phyloP scores from a whole-genome alignment of 2,888 invertebrate genomes.

The Dendrolimus pini region DNA sequence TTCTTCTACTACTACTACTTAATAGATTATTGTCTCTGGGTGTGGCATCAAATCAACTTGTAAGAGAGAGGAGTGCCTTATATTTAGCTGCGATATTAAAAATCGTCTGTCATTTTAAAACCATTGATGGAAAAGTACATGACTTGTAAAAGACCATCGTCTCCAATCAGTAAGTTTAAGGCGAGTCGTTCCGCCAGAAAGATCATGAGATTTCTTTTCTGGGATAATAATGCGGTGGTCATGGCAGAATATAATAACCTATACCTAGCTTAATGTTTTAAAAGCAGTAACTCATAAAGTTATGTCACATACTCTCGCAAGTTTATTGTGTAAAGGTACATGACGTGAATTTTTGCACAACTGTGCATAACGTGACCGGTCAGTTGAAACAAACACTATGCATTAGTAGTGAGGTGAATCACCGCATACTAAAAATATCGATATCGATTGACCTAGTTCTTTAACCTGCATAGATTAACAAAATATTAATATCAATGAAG shows the following conservation, averaged over 20 bases:
- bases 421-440: not conserved
- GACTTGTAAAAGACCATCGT: too few species aligned
- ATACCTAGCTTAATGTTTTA: not conserved
- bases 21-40: too few species aligned
- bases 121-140: too few species aligned
- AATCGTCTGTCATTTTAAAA: too few species aligned
- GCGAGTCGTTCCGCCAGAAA: too few species aligned
- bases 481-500: not conserved
- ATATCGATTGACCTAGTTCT: slow-evolving; percentile 1
- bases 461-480: not conserved
- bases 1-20: too few species aligned
- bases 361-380: slow-evolving; percentile 21
- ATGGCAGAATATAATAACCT: not conserved
- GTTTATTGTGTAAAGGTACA: slow-evolving; percentile 24
- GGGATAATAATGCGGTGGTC: too few species aligned
- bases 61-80: too few species aligned
- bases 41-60: too few species aligned
- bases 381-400: slow-evolving; percentile 18
- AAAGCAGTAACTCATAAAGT: slow-evolving; percentile 9
- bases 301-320: slow-evolving; percentile 22
- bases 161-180: too few species aligned
- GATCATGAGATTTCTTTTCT: too few species aligned
- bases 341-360: slow-evolving; percentile 28
- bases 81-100: too few species aligned
- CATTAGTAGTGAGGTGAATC: slow-evolving; percentile 14